A percentile compares a stretch with the other conserved stretches of the same genome.
Conservation (phyloP, 2,888 invertebrate species). For the Julus scanicus region DNA sequence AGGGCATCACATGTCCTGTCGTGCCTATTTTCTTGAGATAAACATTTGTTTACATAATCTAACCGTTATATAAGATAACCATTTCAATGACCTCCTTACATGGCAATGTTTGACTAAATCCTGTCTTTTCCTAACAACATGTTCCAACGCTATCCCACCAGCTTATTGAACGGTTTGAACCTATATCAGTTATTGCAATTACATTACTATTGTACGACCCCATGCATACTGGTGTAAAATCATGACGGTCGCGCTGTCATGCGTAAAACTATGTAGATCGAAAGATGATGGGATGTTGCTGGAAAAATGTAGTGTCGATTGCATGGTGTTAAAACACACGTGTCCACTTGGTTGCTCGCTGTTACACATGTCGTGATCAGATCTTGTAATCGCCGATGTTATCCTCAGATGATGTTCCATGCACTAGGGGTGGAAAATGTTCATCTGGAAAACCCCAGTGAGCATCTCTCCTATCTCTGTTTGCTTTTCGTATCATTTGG, state of each 20-base stretch:
- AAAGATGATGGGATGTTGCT: not conserved
- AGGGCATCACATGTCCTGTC: no score
- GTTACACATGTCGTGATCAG: conserved; percentile 6
- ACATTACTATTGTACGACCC: no score
- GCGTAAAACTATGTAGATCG: not conserved
- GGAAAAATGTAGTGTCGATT: not conserved
- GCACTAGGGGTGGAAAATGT: not conserved
- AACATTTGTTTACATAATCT: no score
- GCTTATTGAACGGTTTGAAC: no score
- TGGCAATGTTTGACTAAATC: no score
- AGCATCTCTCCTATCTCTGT: conserved; percentile 10
- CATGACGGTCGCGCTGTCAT: not conserved
- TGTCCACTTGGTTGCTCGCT: not conserved
- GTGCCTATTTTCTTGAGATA: no score
- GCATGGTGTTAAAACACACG: not conserved
- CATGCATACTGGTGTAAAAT: not conserved
- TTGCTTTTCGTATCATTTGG: not conserved
- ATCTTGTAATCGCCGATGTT: conserved; percentile 29
- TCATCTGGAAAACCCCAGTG: not conserved
- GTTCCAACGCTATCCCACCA: no score
- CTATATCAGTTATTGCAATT: not conserved
- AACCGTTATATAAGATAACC: no score
- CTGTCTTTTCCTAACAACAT: no score
- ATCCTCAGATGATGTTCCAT: conserved; percentile 9
- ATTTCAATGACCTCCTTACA: no score